Percentiles rank a stretch among this genome's conserved stretches.
phyloP scores from a whole-genome alignment of 2,888 invertebrate species.

The Callimorpha dominula region DNA sequence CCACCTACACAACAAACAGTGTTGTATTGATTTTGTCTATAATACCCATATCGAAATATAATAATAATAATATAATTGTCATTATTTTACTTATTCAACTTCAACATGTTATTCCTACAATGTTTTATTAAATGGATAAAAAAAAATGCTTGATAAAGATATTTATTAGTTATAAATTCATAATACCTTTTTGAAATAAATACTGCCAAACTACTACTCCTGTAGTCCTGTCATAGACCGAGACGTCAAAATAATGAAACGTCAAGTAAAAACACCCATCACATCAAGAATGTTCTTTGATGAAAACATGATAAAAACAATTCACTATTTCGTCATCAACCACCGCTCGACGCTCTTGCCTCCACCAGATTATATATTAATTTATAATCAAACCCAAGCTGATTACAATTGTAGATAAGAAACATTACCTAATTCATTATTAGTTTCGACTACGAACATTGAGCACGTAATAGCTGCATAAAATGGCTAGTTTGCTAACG shows the following conservation, averaged over 20 bases:
- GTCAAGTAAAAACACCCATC: neutral
- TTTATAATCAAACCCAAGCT: slow-evolving; percentile 63
- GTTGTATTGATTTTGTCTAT: no score
- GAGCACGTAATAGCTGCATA: slow-evolving; percentile 41
- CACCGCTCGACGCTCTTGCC: slow-evolving; percentile 46
- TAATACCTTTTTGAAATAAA: no score
- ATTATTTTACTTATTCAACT: no score
- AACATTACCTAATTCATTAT: slow-evolving; percentile 69
- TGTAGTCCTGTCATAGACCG: neutral
- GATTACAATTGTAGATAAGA: slow-evolving; percentile 83
- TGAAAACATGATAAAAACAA: neutral
- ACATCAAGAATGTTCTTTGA: neutral
- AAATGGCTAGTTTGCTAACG: slow-evolving; percentile 69
- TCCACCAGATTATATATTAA: slow-evolving; percentile 45
- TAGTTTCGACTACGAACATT: slow-evolving; percentile 41
- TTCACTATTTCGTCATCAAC: slow-evolving; percentile 6
- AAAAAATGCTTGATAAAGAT: no score
- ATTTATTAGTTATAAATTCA: no score
- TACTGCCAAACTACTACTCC: no score
- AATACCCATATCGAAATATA: no score
- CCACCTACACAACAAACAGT: no score
- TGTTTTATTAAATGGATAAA: no score
- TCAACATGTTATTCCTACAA: no score
- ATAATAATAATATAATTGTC: no score
- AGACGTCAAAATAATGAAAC: neutral